Evolutionary conservation across 2,888 invertebrate species (phyloP).

Genomic region (Strigamia maritima): DNA sequence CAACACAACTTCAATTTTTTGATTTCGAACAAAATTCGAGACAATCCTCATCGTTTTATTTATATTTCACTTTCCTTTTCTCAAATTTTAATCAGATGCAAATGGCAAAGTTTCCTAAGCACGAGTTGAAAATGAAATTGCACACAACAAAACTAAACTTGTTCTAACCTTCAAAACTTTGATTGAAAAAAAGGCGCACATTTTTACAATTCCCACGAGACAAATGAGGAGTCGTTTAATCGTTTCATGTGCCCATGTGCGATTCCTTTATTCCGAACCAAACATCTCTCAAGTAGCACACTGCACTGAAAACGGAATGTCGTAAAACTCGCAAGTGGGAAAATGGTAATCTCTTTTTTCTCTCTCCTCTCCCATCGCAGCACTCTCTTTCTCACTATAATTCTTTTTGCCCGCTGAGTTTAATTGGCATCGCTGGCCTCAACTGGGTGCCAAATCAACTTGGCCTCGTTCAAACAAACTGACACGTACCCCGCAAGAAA

Average conservation of each 20-base stretch:
- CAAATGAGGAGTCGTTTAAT: constrained; percentile 11
- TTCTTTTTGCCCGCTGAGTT: constrained; percentile 13
- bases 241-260: background rate
- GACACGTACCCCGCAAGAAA: background rate
- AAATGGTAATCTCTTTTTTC: background rate
- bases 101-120: background rate
- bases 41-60: background rate
- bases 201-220: constrained; percentile 5
- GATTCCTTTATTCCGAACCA: background rate
- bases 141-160: background rate
- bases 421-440: constrained; percentile 23
- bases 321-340: constrained; percentile 3
- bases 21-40: no score
- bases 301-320: background rate
- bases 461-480: constrained; percentile 21
- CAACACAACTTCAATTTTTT: no score
- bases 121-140: background rate
- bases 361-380: background rate
- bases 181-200: constrained; percentile 21
- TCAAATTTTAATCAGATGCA: background rate
- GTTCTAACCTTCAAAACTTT: background rate
- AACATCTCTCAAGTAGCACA: background rate
- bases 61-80: background rate
- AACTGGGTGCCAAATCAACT: constrained; percentile 12
- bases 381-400: background rate